These are phyloP conservation scores for Lampropteryx suffumata DNA, from an alignment of 2,888 invertebrate species.

Conservation along the genomic window DNA sequence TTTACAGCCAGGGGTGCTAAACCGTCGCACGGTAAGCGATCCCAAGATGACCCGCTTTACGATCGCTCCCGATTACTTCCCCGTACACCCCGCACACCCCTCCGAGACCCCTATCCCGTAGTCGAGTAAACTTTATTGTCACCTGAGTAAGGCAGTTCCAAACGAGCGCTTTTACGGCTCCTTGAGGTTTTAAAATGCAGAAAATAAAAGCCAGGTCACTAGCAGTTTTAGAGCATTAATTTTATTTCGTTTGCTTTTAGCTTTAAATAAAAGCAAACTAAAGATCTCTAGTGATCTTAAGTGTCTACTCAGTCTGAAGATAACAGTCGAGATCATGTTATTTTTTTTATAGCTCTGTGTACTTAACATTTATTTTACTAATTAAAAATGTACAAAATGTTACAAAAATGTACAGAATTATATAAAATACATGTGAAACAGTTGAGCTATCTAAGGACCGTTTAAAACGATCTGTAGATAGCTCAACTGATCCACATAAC, in stretches of 20 bases:
- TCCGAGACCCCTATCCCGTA: too few relatives aligned
- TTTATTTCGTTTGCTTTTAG: constrained; percentile 8
- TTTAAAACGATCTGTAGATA: too few relatives aligned
- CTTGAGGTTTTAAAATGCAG: constrained; percentile 33
- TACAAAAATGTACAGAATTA: too few relatives aligned
- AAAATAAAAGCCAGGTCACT: constrained; percentile 13
- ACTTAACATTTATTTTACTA: too few relatives aligned
- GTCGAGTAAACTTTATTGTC: constrained; percentile 59
- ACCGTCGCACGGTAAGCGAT: constrained; percentile 61
- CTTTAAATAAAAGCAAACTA: neutral
- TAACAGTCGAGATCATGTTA: too few relatives aligned
- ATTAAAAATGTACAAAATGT: too few relatives aligned
- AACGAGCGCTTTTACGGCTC: constrained; percentile 44
- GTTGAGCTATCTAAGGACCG: too few relatives aligned
- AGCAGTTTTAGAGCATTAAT: neutral
- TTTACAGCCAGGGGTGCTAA: constrained; percentile 46
- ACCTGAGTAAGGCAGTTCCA: constrained; percentile 75
- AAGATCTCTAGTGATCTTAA: too few relatives aligned
- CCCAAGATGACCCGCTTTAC: constrained; percentile 64
- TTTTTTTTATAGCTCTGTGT: too few relatives aligned
- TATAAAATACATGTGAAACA: too few relatives aligned
- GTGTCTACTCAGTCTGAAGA: too few relatives aligned
- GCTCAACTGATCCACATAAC: too few relatives aligned
- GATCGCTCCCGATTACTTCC: constrained; percentile 58
- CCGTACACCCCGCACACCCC: constrained; percentile 44